A percentile compares a stretch with the other conserved stretches of the same genome.
Evolutionary conservation across 1,140 invertebrate species (phyloP).

Genomic region (Drosophila sp.): DNA sequence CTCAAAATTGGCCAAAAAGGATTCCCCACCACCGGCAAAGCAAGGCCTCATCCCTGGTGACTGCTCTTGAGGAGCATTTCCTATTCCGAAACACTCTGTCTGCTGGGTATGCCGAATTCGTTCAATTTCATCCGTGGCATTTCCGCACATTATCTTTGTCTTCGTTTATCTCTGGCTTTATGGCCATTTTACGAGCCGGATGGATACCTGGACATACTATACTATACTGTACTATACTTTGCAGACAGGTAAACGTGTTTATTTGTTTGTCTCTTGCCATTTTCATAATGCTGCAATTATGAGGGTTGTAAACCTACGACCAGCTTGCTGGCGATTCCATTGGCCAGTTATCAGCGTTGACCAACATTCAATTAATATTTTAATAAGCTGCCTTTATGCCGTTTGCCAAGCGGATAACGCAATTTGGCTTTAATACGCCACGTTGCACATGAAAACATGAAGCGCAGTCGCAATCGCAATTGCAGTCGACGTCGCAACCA

Average conservation of each 20-base stretch:
- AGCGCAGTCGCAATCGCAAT: slow-evolving; percentile 21
- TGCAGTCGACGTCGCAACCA: background rate
- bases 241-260: slow-evolving; percentile 54
- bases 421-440: slow-evolving; percentile 70
- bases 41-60: background rate
- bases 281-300: slow-evolving; percentile 75
- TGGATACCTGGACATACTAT: slow-evolving; percentile 1
- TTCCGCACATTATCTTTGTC: slow-evolving; percentile 57
- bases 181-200: slow-evolving; percentile 63
- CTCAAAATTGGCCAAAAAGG: slow-evolving; percentile 40
- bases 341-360: slow-evolving; percentile 61
- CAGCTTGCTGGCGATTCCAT: slow-evolving; percentile 19
- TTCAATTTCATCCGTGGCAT: slow-evolving; percentile 13
- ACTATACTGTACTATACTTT: too few relatives aligned
- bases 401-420: slow-evolving; percentile 72
- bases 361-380: slow-evolving; percentile 82
- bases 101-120: slow-evolving; percentile 32
- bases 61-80: background rate
- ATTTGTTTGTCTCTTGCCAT: slow-evolving; percentile 67
- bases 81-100: slow-evolving; percentile 25
- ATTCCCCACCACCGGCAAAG: slow-evolving; percentile 7
- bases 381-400: slow-evolving; percentile 80
- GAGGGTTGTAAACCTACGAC: slow-evolving; percentile 41
- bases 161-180: slow-evolving; percentile 62
- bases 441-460: slow-evolving; percentile 49